A percentile compares a stretch with the other conserved stretches of the same genome.
These are phyloP conservation scores for Elysia crispata DNA, from an alignment of 2,888 invertebrate species.

Conservation along the genomic window DNA sequence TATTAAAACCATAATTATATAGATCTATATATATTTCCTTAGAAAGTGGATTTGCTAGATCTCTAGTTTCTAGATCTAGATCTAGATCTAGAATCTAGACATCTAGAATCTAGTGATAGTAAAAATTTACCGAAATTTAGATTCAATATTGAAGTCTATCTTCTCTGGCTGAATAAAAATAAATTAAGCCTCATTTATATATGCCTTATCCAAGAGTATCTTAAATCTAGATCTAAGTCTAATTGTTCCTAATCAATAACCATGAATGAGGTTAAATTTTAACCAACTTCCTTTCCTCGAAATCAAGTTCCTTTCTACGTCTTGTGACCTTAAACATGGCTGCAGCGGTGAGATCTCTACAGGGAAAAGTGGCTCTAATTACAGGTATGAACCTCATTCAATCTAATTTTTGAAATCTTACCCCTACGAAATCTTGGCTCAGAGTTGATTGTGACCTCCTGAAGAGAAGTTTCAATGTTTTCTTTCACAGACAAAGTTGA, in stretches of 20 bases:
- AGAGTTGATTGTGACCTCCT: no score
- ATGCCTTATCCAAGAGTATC: conserved; percentile 11
- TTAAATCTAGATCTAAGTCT: background rate
- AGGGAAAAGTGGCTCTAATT: conserved; percentile 69
- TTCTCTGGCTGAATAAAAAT: no score
- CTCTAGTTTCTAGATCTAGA: no score
- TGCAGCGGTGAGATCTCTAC: conserved; percentile 58
- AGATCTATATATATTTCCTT: no score
- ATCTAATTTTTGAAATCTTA: background rate
- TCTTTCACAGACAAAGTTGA: background rate
- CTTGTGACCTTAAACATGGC: conserved; percentile 56
- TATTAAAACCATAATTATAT: no score
- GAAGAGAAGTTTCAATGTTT: background rate
- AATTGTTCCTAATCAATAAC: conserved; percentile 10
- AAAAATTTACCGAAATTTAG: no score
- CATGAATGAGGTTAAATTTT: conserved; percentile 12
- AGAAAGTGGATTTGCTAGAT: no score
- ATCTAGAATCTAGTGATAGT: no score
- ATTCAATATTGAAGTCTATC: no score
- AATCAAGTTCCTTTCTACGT: background rate
- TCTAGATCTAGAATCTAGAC: no score
- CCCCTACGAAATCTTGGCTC: background rate
- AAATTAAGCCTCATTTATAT: background rate
- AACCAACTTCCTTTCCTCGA: conserved; percentile 33
- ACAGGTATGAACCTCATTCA: conserved; percentile 61